Evolutionary conservation across 2,888 invertebrate genomes (phyloP).

Genomic region (Apodemia zela): DNA sequence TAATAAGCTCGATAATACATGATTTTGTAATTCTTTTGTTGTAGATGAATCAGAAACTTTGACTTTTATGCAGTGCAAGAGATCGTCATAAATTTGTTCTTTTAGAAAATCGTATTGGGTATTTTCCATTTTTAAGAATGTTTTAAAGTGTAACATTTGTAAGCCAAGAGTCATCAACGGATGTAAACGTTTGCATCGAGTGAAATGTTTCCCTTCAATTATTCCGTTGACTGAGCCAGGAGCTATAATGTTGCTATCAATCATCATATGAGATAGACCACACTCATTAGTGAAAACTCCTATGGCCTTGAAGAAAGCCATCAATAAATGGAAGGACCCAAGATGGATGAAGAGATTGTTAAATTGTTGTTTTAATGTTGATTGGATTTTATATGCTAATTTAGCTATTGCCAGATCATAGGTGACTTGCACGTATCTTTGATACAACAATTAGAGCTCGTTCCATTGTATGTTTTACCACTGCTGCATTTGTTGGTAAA

Average conservation of each 20-base stretch:
- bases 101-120: no score
- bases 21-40: not conserved
- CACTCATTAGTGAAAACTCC: slow-evolving; percentile 32
- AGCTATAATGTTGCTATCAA: no score
- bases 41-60: no score
- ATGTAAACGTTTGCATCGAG: slow-evolving; percentile 39
- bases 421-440: not conserved
- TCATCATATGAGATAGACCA: no score
- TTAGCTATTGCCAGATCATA: slow-evolving; percentile 29
- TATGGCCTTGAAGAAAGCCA: slow-evolving; percentile 33
- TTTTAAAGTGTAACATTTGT: slow-evolving; percentile 39
- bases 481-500: slow-evolving; percentile 11
- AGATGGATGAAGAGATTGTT: slow-evolving; percentile 26
- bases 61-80: slow-evolving; percentile 29
- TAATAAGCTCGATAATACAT: slow-evolving; percentile 40
- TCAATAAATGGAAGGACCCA: slow-evolving; percentile 25
- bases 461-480: slow-evolving; percentile 6
- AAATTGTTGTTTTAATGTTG: slow-evolving; percentile 27
- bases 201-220: no score
- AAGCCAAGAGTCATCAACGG: slow-evolving; percentile 34
- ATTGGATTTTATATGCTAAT: slow-evolving; percentile 32
- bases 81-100: slow-evolving; percentile 38
- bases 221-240: no score
- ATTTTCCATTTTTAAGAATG: slow-evolving; percentile 28
- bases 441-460: slow-evolving; percentile 9